phyloP scores from a whole-genome alignment of 2,797 vertebrate species.

The Odontamblyopus lacepedii region DNA sequence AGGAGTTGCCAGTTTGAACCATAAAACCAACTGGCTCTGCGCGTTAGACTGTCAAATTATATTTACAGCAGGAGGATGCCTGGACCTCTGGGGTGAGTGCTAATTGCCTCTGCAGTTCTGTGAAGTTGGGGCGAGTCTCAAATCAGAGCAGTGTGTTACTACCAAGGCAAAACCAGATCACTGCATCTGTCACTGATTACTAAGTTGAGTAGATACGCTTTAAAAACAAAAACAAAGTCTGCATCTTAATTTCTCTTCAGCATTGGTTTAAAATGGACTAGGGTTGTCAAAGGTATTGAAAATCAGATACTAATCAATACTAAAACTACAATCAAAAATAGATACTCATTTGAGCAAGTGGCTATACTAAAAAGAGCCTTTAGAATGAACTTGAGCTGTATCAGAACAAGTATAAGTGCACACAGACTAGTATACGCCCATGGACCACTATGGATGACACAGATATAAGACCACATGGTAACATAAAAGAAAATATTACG shows the following conservation, averaged over 20 bases:
- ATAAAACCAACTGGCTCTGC: conserved; percentile 22
- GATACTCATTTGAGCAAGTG: too few relatives aligned
- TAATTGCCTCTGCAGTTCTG: conserved; percentile 52
- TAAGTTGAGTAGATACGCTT: neutral
- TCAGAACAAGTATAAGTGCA: too few relatives aligned
- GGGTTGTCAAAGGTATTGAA: too few relatives aligned
- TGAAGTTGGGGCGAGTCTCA: conserved; percentile 41
- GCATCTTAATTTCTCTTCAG: neutral
- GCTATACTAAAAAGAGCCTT: too few relatives aligned
- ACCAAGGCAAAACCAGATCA: conserved; percentile 13
- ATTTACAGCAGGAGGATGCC: conserved; percentile 40
- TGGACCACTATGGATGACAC: too few relatives aligned
- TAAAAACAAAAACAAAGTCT: neutral
- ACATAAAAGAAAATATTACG: too few relatives aligned
- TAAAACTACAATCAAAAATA: too few relatives aligned
- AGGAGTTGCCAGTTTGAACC: conserved; percentile 10
- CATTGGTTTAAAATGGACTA: too few relatives aligned
- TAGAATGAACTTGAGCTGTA: too few relatives aligned
- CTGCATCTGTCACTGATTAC: conserved; percentile 68
- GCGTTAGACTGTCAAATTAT: conserved; percentile 35
- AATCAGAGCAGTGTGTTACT: conserved; percentile 17
- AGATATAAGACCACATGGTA: too few relatives aligned
- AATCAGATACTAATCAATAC: too few relatives aligned
- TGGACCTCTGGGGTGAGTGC: conserved; percentile 32
- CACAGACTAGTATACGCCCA: too few relatives aligned